These are phyloP conservation scores for Malthinus seriepunctatus DNA, from an alignment of 2,888 invertebrate species.

Conservation along the genomic window DNA sequence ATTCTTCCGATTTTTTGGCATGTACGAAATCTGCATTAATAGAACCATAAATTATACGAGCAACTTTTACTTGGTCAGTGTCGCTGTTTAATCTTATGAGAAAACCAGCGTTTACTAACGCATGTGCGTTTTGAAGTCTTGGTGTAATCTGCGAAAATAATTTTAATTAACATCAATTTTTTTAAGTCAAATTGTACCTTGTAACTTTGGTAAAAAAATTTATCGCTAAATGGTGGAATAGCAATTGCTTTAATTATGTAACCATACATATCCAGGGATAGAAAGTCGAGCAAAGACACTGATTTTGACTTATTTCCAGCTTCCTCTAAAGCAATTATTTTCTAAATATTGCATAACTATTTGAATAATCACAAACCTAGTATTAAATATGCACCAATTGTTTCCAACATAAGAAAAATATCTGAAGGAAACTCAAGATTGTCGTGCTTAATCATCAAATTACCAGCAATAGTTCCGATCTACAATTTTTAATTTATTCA, in stretches of 20 bases:
- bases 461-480: constrained; percentile 74
- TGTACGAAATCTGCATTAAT: constrained; percentile 58
- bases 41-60: constrained; percentile 66
- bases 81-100: constrained; percentile 60
- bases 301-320: constrained; percentile 32
- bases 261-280: constrained; percentile 22
- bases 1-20: constrained; percentile 57
- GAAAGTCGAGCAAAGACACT: constrained; percentile 29
- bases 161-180: neutral
- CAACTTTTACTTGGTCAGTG: constrained; percentile 53
- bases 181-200: neutral
- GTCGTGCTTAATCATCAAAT: constrained; percentile 68
- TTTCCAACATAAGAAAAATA: constrained; percentile 67
- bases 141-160: constrained; percentile 67
- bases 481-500: constrained; percentile 38
- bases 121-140: constrained; percentile 71
- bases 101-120: constrained; percentile 74
- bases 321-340: constrained; percentile 39
- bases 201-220: neutral
- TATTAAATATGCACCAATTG: constrained; percentile 60
- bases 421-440: constrained; percentile 75
- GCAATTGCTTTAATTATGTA: constrained; percentile 52
- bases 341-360: neutral
- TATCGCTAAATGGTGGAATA: neutral
- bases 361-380: constrained; percentile 34